Percentiles rank a stretch among this genome's conserved stretches.
phyloP scores from a whole-genome alignment of 2,113 vertebrate genomes.

The Thamnaconus septentrionalis region DNA sequence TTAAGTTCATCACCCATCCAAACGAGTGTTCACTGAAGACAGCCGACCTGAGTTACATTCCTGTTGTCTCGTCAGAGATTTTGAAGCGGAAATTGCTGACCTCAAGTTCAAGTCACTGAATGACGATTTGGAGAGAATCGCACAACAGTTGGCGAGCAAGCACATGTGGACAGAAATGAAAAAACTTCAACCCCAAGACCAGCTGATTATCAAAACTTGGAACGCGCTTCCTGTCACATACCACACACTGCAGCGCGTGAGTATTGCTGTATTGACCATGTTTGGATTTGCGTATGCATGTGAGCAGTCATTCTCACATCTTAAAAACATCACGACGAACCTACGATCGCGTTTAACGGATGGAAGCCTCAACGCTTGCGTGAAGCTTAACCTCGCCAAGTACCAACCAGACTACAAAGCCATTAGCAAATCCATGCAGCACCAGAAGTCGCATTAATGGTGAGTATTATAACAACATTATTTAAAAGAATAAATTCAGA shows the following conservation, averaged over 20 bases:
- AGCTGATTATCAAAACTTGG: conserved; percentile 34
- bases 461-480: neutral
- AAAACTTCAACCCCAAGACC: conserved; percentile 32
- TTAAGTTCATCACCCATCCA: conserved; percentile 54
- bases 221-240: conserved; percentile 24
- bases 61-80: conserved; percentile 14
- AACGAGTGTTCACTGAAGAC: conserved; percentile 23
- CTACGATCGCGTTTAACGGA: conserved; percentile 27
- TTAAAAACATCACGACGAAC: conserved; percentile 10
- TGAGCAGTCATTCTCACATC: conserved; percentile 31
- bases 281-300: conserved; percentile 13
- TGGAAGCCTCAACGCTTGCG: conserved; percentile 25
- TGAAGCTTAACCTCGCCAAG: conserved; percentile 35
- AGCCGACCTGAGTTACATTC: conserved; percentile 13
- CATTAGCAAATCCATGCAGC: conserved; percentile 30
- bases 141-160: conserved; percentile 16
- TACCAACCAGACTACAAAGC: conserved; percentile 29
- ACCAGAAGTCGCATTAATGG: conserved; percentile 22
- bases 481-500: conserved; percentile 1
- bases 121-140: conserved; percentile 24
- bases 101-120: conserved; percentile 32
- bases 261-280: conserved; percentile 22
- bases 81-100: conserved; percentile 7
- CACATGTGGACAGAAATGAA: conserved; percentile 28
- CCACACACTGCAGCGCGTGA: conserved; percentile 29